phyloP scores from a whole-genome alignment of 2,888 invertebrate genomes.

The Lottia scabra region DNA sequence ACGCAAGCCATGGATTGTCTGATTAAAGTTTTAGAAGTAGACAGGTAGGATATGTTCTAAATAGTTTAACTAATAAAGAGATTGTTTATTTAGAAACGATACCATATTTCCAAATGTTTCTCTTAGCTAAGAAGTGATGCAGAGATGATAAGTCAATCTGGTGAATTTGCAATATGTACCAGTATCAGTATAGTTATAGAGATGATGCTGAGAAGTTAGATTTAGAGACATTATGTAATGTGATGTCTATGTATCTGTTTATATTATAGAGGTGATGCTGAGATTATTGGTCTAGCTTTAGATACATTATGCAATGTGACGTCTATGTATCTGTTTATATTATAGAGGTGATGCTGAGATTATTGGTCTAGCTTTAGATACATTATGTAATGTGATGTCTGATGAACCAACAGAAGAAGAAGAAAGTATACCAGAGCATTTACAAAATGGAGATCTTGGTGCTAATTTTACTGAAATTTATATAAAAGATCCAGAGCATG shows the following conservation, averaged over 20 bases:
- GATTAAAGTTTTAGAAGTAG: conserved; percentile 83
- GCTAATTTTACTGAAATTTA: conserved; percentile 92
- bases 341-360: conserved; percentile 87
- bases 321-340: conserved; percentile 12
- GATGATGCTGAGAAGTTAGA: too few relatives aligned
- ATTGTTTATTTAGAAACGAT: too few relatives aligned
- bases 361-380: conserved; percentile 90
- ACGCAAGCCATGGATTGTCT: conserved; percentile 85
- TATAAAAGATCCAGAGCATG: conserved; percentile 88
- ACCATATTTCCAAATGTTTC: too few relatives aligned
- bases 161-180: too few relatives aligned
- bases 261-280: conserved; percentile 81
- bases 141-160: too few relatives aligned
- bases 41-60: conserved; percentile 70
- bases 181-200: too few relatives aligned
- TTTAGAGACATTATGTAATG: too few relatives aligned
- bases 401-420: conserved; percentile 69
- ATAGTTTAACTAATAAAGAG: neutral
- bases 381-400: conserved; percentile 87
- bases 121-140: too few relatives aligned
- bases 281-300: conserved; percentile 87
- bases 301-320: conserved; percentile 1
- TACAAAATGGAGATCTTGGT: conserved; percentile 66
- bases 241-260: neutral
- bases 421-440: conserved; percentile 42